phyloP scores from a whole-genome alignment of 2,113 vertebrate species.

The Neotragus pygmaeus region DNA sequence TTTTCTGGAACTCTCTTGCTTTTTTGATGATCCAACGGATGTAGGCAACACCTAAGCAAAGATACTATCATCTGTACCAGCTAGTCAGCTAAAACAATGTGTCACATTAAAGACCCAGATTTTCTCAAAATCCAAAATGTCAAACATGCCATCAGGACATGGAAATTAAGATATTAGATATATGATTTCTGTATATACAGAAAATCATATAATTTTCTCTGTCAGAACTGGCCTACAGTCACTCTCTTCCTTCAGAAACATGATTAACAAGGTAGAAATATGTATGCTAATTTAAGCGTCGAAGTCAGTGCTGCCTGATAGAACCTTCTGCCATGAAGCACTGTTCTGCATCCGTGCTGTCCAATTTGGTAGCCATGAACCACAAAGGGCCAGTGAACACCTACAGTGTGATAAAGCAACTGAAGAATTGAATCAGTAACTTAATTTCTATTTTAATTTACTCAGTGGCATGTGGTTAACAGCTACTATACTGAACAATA shows the following conservation, averaged over 20 bases:
- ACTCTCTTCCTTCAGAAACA: not conserved
- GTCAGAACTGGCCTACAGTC: not conserved
- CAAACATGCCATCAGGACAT: not conserved
- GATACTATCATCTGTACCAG: not conserved
- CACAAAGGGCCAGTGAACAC: not conserved
- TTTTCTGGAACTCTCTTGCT: too few relatives aligned
- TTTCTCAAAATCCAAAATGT: not conserved
- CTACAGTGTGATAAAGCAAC: not conserved
- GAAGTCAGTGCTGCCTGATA: not conserved
- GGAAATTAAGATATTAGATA: not conserved
- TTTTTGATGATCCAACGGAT: accelerated
- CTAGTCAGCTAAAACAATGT: not conserved
- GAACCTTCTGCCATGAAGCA: not conserved
- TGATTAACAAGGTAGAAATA: not conserved
- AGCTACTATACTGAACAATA: not conserved
- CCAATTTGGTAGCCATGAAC: not conserved
- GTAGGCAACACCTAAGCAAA: not conserved
- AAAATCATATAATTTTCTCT: not conserved
- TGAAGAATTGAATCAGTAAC: not conserved
- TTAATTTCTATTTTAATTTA: not conserved
- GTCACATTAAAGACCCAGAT: not conserved
- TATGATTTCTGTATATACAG: not conserved
- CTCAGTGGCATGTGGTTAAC: not conserved
- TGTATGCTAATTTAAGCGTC: not conserved
- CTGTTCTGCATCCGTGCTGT: not conserved